Base-by-base conservation (phyloP, 2,113 vertebrate species). In the Pseudonaja textilis region DNA sequence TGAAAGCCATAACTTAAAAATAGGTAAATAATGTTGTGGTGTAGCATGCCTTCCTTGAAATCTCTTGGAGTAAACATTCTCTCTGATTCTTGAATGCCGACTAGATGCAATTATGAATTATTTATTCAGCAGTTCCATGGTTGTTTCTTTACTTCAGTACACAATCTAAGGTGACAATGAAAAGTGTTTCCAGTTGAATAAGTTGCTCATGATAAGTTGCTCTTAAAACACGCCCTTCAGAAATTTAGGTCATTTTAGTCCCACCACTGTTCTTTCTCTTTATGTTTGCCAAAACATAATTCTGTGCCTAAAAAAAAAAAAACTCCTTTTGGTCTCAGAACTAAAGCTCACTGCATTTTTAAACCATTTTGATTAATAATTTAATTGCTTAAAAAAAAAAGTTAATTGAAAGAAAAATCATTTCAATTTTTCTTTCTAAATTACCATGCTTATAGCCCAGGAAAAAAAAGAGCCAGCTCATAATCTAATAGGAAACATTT, bases 161-260 rank as follows among this genome's bases (percentile, higher is more conserved):
- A 20, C 29, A 90, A 94, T 93, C 96, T 92, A 97, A 92, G 96
- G 93, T 96, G 92, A 96, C 52, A 90, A 9, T 25, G 64, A 93
- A 95, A 97, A 93, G 94, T 94, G 91, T 95, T 92, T 94, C 90
- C 14, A 25, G 93, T 94, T 94, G 96, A 96, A 93, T 94, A 90
- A 96, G 93, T 96, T 96, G 92, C 87, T 94, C 95, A 18, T 87
- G 96, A 97, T 96, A 97, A 96, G 45, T 1, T 0, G 87, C 91
- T 96, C 95, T 96, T 93, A 96, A 96, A 97, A 97, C 93, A 97
- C 96, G 94, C 47, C 4, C 34, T 81, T 47, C 50, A 92, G 91
- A 54, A 95, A 94, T 85, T 90, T 86, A 91, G 7, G 3, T 95
- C 85, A 92, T 61, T 89, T 95, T 55, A 94, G 94, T 96, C 93